Base-by-base conservation (phyloP, 2,888 invertebrate genomes). In the Synanthedon formicaeformis region DNA sequence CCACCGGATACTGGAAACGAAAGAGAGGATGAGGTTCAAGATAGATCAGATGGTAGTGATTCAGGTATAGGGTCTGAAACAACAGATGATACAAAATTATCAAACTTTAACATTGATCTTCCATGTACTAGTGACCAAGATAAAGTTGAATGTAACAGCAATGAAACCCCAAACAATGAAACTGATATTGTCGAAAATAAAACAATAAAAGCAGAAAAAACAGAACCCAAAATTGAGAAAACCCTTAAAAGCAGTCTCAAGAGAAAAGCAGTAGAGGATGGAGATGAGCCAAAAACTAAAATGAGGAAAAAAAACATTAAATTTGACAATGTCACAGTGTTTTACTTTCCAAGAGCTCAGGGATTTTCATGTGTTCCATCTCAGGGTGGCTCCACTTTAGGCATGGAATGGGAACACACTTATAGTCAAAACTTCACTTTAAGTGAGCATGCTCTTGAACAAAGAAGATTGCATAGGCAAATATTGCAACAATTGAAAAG, bases 361-460 rank as follows among this genome's bases (percentile, higher is more conserved):
- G 96, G 96, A 16, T 96, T 96, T 80, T 93, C 94, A 41, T 96
- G 96, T 82, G 95, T 96, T 57, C 96, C 96, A 51, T 96, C 96
- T 11, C 93, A 94, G 82, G 95, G 95, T 54, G 94, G 94, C 4
- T 93, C 93, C n/a, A 98, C 98, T 2, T 88, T 98, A 60, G 98
- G 98, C 23, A 98, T 98, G 98, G 93, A 92, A 58, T 90, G 93
- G 59, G 89, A 89, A 58, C 93, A 93, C 77, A 89, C 77, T 61
- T 91, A 64, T 91, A 92, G 72, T 89, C 92, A 67, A 91, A 92
- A 92, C 54, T 96, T 97, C 78, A 93, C 96, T 11, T 81, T 98
- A 63, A 84, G 92, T 4, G 97, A 97, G 75, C 97, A 98, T 81
- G 95, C 96, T 3, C 89, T 94, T 52, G 97, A 97, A 76, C 94